These are phyloP conservation scores for Apis mellifera DNA, from an alignment of 1,140 invertebrate species.

Conservation along the genomic window DNA sequence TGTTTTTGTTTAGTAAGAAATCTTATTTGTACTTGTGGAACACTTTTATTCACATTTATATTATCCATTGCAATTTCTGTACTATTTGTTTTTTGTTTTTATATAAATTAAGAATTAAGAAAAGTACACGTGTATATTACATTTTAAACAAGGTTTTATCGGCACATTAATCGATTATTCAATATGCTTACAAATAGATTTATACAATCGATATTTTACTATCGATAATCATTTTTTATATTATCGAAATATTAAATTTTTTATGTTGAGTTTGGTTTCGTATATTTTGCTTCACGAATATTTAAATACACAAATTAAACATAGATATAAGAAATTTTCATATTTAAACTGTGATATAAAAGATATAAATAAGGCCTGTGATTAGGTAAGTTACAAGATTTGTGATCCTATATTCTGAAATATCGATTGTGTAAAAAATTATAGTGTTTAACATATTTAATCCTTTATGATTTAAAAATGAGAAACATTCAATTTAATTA, in stretches of 20 bases:
- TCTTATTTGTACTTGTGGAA: conserved; percentile 86
- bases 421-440: too few species aligned
- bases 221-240: background rate
- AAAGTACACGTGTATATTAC: conserved; percentile 27
- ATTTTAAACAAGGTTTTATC: conserved; percentile 26
- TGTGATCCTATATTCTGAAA: too few species aligned
- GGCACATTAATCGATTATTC: background rate
- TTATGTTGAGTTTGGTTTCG: background rate
- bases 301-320: too few species aligned
- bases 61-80: conserved; percentile 7
- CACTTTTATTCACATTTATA: conserved; percentile 3
- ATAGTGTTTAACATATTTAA: too few species aligned
- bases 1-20: conserved; percentile 90
- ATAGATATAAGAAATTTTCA: too few species aligned
- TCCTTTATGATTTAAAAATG: too few species aligned
- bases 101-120: background rate
- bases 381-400: too few species aligned
- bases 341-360: too few species aligned
- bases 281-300: too few species aligned
- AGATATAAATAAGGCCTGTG: too few species aligned
- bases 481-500: too few species aligned
- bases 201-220: background rate
- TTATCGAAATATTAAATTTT: background rate
- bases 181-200: background rate
- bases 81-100: background rate